phyloP scores from a whole-genome alignment of 2,888 invertebrate species.

The Eupithecia vulgata region DNA sequence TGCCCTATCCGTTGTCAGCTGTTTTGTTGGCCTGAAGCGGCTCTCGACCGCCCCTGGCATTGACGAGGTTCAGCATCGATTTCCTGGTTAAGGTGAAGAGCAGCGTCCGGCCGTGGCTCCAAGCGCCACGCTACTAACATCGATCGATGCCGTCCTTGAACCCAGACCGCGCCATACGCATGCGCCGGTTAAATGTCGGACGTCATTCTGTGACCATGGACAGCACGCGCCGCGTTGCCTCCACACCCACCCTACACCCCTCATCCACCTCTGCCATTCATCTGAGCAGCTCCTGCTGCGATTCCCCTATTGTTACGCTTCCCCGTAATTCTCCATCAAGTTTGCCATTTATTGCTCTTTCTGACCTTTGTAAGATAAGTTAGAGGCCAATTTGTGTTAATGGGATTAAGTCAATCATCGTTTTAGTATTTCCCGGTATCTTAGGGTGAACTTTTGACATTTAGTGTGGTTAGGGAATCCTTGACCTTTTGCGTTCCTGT shows the following conservation, averaged over 20 bases:
- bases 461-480: slow-evolving; percentile 38
- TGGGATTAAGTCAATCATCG: slow-evolving; percentile 43
- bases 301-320: slow-evolving; percentile 52
- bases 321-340: slow-evolving; percentile 60
- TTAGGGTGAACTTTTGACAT: slow-evolving; percentile 52
- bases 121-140: slow-evolving; percentile 58
- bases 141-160: slow-evolving; percentile 81
- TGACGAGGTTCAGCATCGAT: slow-evolving; percentile 61
- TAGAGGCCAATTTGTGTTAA: slow-evolving; percentile 59
- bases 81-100: slow-evolving; percentile 55
- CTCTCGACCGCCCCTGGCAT: slow-evolving; percentile 60
- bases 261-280: slow-evolving; percentile 59
- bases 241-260: slow-evolving; percentile 46
- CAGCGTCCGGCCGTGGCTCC: slow-evolving; percentile 70
- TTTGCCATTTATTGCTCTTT: slow-evolving; percentile 75
- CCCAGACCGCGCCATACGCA: slow-evolving; percentile 64
- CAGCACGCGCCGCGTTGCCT: slow-evolving; percentile 63
- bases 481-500: slow-evolving; percentile 36
- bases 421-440: slow-evolving; percentile 42
- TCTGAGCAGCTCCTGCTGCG: slow-evolving; percentile 57
- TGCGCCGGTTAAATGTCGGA: slow-evolving; percentile 67
- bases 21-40: slow-evolving; percentile 14
- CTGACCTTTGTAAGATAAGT: slow-evolving; percentile 67
- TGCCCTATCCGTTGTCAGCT: slow-evolving; percentile 10
- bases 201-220: slow-evolving; percentile 79